A percentile compares a stretch with the other conserved stretches of the same genome.
Evolutionary conservation across 2,888 invertebrate species (phyloP).

Genomic region (Gymnocheta viridis): DNA sequence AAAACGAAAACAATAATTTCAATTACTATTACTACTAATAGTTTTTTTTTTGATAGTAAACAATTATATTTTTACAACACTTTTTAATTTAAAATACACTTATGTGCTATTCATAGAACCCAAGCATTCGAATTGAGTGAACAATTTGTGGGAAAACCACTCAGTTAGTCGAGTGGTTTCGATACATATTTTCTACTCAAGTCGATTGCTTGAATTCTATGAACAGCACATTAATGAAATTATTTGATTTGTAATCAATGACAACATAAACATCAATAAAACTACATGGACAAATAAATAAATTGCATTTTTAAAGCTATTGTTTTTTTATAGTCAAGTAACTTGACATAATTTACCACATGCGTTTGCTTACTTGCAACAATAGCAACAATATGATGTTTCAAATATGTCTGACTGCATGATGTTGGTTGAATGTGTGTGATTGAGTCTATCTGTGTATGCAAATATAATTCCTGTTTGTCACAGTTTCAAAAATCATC

Average conservation of each 20-base stretch:
- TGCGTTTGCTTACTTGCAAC: background rate
- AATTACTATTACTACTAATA: too few relatives aligned
- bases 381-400: constrained; percentile 12
- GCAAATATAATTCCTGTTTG: constrained; percentile 46
- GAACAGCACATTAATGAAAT: too few relatives aligned
- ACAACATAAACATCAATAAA: background rate
- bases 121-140: too few relatives aligned
- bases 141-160: too few relatives aligned
- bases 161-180: too few relatives aligned
- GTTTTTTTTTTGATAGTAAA: background rate
- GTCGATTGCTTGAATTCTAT: too few relatives aligned
- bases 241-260: constrained; percentile 18
- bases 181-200: too few relatives aligned
- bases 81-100: constrained; percentile 42
- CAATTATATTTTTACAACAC: constrained; percentile 13
- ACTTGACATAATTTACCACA: constrained; percentile 64
- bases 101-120: too few relatives aligned
- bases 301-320: constrained; percentile 39
- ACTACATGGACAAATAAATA: background rate
- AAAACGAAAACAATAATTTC: background rate
- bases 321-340: constrained; percentile 41
- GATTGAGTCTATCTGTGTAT: constrained; percentile 3
- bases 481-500: constrained; percentile 51
- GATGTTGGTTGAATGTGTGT: background rate
- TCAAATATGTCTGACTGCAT: background rate